Conservation (phyloP, 92 coral and sea anemone species). For the Palythoa grandiflora region DNA sequence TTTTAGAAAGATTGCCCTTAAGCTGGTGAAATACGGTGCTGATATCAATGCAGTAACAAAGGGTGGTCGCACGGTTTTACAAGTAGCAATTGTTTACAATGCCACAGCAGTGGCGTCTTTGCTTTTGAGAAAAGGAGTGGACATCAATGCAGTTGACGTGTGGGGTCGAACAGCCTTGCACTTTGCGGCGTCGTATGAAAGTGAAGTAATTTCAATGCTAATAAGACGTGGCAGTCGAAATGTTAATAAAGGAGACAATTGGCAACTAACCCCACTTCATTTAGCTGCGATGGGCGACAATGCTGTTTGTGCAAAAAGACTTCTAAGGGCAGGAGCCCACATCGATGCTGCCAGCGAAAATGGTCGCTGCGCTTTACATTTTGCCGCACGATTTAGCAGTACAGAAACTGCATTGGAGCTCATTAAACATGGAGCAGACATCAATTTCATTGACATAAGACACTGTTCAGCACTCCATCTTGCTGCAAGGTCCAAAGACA, state of each 20-base stretch:
- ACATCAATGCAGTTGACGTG: slow-evolving; percentile 4
- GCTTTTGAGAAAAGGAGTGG: not conserved
- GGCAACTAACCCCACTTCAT: slow-evolving; percentile 17
- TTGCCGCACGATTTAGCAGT: slow-evolving; percentile 8
- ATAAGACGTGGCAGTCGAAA: not conserved
- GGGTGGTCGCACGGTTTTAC: slow-evolving; percentile 16
- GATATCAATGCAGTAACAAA: slow-evolving; percentile 23
- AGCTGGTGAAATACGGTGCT: slow-evolving; percentile 29
- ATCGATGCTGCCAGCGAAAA: not conserved
- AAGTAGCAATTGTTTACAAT: not conserved
- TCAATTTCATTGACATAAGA: not conserved
- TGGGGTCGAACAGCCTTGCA: slow-evolving; percentile 29
- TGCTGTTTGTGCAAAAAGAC: not conserved
- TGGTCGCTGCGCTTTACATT: not conserved
- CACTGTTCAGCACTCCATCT: slow-evolving; percentile 19
- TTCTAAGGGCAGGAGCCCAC: not conserved
- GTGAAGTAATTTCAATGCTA: not conserved
- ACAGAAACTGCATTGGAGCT: slow-evolving; percentile 17
- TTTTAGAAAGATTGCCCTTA: slow-evolving; percentile 24
- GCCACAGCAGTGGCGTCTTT: slow-evolving; percentile 4
- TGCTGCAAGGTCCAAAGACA: slow-evolving; percentile 11
- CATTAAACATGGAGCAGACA: slow-evolving; percentile 16
- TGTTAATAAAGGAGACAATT: slow-evolving; percentile 3
- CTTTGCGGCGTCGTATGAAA: not conserved
- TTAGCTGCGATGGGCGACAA: slow-evolving; percentile 11